These are phyloP conservation scores for Pectinophora gossypiella DNA, from an alignment of 1,140 invertebrate species.

Conservation along the genomic window DNA sequence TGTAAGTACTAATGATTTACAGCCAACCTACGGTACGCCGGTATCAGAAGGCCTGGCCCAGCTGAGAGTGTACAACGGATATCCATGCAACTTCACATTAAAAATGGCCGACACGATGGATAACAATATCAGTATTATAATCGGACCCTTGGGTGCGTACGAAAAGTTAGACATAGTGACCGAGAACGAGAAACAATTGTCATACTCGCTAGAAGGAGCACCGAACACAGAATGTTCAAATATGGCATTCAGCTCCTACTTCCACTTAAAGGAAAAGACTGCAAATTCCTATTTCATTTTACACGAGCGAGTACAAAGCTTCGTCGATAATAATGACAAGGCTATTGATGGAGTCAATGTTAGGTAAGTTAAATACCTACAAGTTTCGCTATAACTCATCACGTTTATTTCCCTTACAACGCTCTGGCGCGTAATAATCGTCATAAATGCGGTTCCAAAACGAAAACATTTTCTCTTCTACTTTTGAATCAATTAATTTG, in stretches of 20 bases:
- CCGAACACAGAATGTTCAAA: conserved; percentile 32
- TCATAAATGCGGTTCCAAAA: conserved; percentile 57
- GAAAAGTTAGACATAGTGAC: conserved; percentile 48
- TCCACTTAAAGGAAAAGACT: conserved; percentile 44
- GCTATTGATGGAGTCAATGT: conserved; percentile 51
- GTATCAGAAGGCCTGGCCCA: conserved; percentile 53
- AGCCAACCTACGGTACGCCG: conserved; percentile 66
- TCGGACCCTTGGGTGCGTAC: conserved; percentile 41
- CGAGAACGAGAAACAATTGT: conserved; percentile 32
- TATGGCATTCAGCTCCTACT: conserved; percentile 28
- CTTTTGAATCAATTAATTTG: conserved; percentile 28
- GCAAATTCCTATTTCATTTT: conserved; percentile 71
- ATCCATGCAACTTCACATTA: conserved; percentile 53
- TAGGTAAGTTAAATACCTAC: conserved; percentile 39
- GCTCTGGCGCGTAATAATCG: conserved; percentile 32
- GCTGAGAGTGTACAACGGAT: conserved; percentile 59
- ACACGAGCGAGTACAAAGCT: conserved; percentile 34
- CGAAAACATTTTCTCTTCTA: conserved; percentile 34
- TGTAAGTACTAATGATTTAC: too few relatives aligned
- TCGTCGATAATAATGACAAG: conserved; percentile 61
- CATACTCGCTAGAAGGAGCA: conserved; percentile 42
- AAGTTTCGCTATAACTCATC: conserved; percentile 23
- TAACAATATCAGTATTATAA: conserved; percentile 12
- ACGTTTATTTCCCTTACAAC: conserved; percentile 23
- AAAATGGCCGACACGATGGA: conserved; percentile 12